Evolutionary conservation across 1,140 invertebrate species (phyloP).

Genomic region (Leptinotarsa texana): DNA sequence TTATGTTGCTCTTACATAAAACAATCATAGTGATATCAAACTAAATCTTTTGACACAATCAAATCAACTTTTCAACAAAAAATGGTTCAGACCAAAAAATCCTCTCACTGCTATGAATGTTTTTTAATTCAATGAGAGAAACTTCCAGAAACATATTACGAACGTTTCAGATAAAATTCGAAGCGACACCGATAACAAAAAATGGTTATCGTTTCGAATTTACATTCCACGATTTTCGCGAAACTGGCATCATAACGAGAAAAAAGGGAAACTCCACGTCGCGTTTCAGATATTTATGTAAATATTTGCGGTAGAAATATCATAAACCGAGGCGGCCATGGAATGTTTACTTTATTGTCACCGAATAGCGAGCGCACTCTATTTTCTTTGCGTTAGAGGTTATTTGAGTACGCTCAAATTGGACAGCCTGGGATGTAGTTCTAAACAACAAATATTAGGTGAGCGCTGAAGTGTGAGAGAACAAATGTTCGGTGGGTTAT

Average conservation of each 20-base stretch:
- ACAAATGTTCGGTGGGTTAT: too few relatives aligned
- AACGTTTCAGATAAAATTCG: not conserved
- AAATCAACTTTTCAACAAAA: too few relatives aligned
- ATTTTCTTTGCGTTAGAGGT: constrained; percentile 15
- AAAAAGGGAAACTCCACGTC: not conserved
- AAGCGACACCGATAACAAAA: not conserved
- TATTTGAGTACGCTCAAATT: constrained; percentile 8
- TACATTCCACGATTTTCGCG: constrained; percentile 6
- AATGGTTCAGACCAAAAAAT: too few relatives aligned
- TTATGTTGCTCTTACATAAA: too few relatives aligned
- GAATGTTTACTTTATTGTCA: constrained; percentile 16
- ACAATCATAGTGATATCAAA: too few relatives aligned
- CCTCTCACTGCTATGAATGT: too few relatives aligned
- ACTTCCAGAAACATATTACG: too few relatives aligned
- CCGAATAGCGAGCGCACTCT: constrained; percentile 3
- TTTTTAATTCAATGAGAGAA: too few relatives aligned
- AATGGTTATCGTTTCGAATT: constrained; percentile 7
- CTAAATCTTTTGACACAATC: too few relatives aligned
- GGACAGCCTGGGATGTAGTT: not conserved
- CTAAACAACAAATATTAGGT: not conserved
- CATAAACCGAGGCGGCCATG: constrained; percentile 4
- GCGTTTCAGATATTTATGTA: constrained; percentile 12
- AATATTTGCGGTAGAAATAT: constrained; percentile 19
- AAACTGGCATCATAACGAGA: not conserved
- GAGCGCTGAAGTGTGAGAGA: not conserved